Conservation (phyloP, 2,888 invertebrate genomes). For the Ceraclea dissimilis region DNA sequence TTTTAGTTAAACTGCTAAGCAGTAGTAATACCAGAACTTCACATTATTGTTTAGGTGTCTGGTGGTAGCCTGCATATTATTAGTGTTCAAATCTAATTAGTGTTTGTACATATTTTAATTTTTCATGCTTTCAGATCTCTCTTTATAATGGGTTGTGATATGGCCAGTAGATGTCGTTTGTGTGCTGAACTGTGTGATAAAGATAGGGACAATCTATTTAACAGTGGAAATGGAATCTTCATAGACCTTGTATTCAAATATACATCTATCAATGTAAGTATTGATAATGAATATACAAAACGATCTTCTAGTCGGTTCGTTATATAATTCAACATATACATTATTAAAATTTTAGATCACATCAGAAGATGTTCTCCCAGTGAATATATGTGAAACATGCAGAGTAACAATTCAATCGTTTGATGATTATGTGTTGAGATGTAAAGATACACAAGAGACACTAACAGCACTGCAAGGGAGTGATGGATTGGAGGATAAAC, state of each 20-base stretch:
- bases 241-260: neutral
- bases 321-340: neutral
- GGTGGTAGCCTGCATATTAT: too few species aligned
- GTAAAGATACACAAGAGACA: conserved; percentile 6
- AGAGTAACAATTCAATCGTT: conserved; percentile 1
- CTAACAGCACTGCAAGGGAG: conserved; percentile 1
- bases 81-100: too few species aligned
- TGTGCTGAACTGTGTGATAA: neutral
- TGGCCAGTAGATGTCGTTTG: neutral
- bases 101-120: too few species aligned
- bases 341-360: conserved; percentile 7
- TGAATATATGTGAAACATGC: conserved; percentile 8
- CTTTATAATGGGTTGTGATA: too few species aligned
- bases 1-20: too few species aligned
- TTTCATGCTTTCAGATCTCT: too few species aligned
- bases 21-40: too few species aligned
- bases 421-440: conserved; percentile 12
- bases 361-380: conserved; percentile 3
- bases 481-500: neutral
- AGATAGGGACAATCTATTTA: neutral
- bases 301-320: neutral
- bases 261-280: conserved; percentile 1
- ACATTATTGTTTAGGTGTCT: too few species aligned
- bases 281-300: neutral
- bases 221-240: neutral